Base-by-base conservation (phyloP, 92 coral and sea anemone species). In the Montipora capitata region DNA sequence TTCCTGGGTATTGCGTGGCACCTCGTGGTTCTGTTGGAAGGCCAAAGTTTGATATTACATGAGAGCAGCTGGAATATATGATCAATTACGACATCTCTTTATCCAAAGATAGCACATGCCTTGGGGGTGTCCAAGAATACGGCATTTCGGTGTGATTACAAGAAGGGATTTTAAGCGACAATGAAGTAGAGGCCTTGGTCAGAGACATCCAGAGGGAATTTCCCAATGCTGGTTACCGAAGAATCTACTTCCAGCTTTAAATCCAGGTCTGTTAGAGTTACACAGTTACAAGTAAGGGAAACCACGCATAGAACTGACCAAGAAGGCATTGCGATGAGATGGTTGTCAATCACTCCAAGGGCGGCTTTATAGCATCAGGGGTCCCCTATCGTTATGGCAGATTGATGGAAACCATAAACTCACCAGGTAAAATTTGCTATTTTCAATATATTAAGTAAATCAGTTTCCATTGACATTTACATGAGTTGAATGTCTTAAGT, bases 331-430 rank as follows among this genome's bases (percentile, higher is more conserved):
- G 94, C 91, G 18, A 77, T 79, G 92, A 86, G 95, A 65, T 95
- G 95, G 98, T 69, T 90, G 49, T 67, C 90, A 18, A 71, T 92
- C 52, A 94, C 95, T 15, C 93, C 94, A 3, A 89, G 91, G 49
- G 71, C 72, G 77, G 87, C 74, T 0, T 94, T n/a, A 94, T 72
- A 57, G 74, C 84, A 94, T 94, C 3, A 66, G 90, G n/a, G 95
- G 95, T 5, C 94, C 94, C 45, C 80, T 89, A 10, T 74, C 94
- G 51, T 45, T 94, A 49, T 91, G 96, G 94, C 94, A 94, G 65
- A 88, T 94, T 16, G 94, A 91, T 85, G 96, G 95, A 13, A 91
- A 91, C 64, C 97, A 94, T 77, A 94, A 91, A 62, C 79, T 94
- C 77, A 89, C 85, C 42, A 76, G 95, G 97, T 92, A 89, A 45